Evolutionary conservation across 1,140 invertebrate species (phyloP).

Genomic region (Habropoda laboriosa): DNA sequence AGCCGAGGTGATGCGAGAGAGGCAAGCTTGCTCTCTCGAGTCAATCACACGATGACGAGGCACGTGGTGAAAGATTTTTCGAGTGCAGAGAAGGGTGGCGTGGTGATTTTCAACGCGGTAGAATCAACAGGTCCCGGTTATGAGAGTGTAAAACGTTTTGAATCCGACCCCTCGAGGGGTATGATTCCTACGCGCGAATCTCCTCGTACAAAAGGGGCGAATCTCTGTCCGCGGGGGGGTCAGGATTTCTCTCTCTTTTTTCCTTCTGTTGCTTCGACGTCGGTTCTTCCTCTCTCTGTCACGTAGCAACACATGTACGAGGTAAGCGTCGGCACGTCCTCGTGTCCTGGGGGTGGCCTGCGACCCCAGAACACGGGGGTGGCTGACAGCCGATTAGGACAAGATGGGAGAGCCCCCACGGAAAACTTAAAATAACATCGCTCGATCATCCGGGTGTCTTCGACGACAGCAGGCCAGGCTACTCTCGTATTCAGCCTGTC

Average conservation of each 20-base stretch:
- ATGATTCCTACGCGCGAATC: constrained; percentile 77
- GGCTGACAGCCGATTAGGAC: constrained; percentile 80
- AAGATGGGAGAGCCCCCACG: constrained; percentile 76
- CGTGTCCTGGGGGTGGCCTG: constrained; percentile 49
- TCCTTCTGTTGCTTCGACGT: too few species aligned
- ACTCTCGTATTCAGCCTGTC: constrained; percentile 56
- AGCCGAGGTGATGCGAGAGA: too few species aligned
- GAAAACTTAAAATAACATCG: constrained; percentile 83
- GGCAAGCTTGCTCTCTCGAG: too few species aligned
- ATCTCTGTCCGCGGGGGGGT: constrained; percentile 68
- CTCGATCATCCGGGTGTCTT: constrained; percentile 79
- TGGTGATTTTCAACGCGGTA: constrained; percentile 50
- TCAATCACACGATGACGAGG: constrained; percentile 34
- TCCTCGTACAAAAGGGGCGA: constrained; percentile 70
- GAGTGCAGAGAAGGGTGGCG: constrained; percentile 7
- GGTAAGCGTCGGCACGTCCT: constrained; percentile 55
- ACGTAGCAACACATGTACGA: constrained; percentile 26
- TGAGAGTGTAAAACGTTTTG: constrained; percentile 81
- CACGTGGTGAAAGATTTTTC: constrained; percentile 17
- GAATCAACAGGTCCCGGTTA: constrained; percentile 81
- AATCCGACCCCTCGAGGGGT: constrained; percentile 78
- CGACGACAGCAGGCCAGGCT: constrained; percentile 72
- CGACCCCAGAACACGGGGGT: constrained; percentile 54
- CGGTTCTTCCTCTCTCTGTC: constrained; percentile 17
- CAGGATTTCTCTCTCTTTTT: background rate